phyloP scores from a whole-genome alignment of 53 echinoderm and acorn worm genomes.

The Paracentrotus lividus region DNA sequence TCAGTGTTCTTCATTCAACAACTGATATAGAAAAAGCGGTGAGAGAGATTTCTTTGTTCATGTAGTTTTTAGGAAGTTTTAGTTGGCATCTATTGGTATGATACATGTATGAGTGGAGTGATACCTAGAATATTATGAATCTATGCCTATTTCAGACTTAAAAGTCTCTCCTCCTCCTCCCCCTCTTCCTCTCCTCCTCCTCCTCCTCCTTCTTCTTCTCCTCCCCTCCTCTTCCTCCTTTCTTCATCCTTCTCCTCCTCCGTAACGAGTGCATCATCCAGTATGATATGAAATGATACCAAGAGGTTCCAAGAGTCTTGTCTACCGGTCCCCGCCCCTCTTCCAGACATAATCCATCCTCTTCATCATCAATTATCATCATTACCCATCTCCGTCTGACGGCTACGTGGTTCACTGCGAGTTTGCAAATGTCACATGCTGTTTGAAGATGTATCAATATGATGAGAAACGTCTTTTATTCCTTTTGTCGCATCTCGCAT shows the following conservation, averaged over 20 bases:
- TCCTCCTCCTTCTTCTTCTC: no score
- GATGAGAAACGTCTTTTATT: background rate
- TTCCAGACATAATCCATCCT: background rate
- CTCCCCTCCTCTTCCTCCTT: no score
- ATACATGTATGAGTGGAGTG: no score
- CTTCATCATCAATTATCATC: conserved; percentile 15
- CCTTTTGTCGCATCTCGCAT: background rate
- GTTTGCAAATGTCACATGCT: conserved; percentile 33
- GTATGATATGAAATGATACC: background rate
- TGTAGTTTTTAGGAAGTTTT: no score
- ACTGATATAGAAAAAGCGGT: no score
- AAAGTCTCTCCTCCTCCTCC: no score
- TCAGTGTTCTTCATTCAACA: no score
- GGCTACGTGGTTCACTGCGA: background rate
- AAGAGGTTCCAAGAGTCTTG: background rate
- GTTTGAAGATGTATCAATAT: background rate
- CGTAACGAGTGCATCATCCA: background rate
- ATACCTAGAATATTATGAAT: no score
- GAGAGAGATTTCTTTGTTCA: no score
- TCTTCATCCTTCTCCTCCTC: background rate
- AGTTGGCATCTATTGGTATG: no score
- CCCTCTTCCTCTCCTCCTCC: no score
- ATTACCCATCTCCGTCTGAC: background rate
- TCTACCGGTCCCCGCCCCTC: background rate
- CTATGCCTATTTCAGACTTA: no score